These are phyloP conservation scores for Rotaria macrura DNA, from an alignment of 2,888 invertebrate genomes.

Conservation along the genomic window DNA sequence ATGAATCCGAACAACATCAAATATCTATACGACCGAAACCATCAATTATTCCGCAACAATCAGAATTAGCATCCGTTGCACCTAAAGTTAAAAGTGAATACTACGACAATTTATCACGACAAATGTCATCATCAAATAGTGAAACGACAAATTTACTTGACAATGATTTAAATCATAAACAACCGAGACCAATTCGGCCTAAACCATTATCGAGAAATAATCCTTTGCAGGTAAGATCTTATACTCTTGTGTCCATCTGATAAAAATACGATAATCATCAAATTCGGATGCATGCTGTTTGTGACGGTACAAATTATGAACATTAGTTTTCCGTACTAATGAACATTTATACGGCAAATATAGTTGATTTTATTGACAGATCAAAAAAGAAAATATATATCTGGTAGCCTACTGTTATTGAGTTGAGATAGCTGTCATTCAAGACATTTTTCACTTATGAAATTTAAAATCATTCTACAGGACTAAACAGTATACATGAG, in stretches of 20 bases:
- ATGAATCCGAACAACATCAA: background rate
- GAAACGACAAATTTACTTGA: background rate
- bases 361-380: too few relatives aligned
- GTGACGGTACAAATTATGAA: too few relatives aligned
- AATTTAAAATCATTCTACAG: too few relatives aligned
- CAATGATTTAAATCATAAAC: constrained; percentile 5
- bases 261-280: background rate
- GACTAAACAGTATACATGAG: too few relatives aligned
- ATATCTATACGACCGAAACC: constrained; percentile 21
- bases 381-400: too few relatives aligned
- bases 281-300: background rate
- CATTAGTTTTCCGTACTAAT: too few relatives aligned
- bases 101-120: background rate
- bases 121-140: background rate
- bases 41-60: background rate
- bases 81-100: background rate
- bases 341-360: too few relatives aligned
- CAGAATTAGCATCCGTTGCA: background rate
- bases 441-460: too few relatives aligned
- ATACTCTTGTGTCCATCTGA: background rate
- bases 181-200: constrained; percentile 1
- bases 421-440: too few relatives aligned
- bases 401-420: too few relatives aligned
- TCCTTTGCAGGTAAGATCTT: background rate
- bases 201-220: background rate